phyloP scores from a whole-genome alignment of 1,140 invertebrate species.

The Papilio xuthus region DNA sequence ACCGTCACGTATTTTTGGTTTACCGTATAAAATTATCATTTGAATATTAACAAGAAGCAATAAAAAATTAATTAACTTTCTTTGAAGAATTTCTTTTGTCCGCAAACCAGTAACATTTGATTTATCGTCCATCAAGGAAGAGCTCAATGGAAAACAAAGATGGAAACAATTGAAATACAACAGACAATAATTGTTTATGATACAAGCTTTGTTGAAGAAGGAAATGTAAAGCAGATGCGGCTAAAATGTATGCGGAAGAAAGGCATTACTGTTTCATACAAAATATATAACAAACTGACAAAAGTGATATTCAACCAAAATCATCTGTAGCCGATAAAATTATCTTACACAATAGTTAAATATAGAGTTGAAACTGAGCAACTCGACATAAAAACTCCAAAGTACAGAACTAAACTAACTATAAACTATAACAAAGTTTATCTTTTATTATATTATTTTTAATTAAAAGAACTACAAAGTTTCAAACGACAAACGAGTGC shows the following conservation, averaged over 20 bases:
- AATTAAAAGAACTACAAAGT: too few species aligned
- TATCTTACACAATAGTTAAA: too few species aligned
- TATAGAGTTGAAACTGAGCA: too few species aligned
- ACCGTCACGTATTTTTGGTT: not conserved
- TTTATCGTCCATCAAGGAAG: conserved; percentile 11
- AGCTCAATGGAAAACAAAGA: not conserved
- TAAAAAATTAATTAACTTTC: not conserved
- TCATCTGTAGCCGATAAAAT: too few species aligned
- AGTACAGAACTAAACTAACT: too few species aligned
- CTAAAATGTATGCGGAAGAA: conserved; percentile 3
- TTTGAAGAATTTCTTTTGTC: conserved; percentile 2
- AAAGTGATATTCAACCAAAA: not conserved
- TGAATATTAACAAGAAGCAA: not conserved
- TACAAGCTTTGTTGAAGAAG: not conserved
- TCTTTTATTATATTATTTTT: too few species aligned
- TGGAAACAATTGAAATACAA: not conserved
- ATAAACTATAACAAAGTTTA: too few species aligned
- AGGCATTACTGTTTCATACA: not conserved
- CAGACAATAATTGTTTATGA: conserved; percentile 18
- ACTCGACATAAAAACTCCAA: too few species aligned
- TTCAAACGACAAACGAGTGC: too few species aligned
- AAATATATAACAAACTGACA: not conserved
- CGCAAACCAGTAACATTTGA: conserved; percentile 6
- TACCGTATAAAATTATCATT: not conserved
- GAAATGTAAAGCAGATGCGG: conserved; percentile 15